Evolutionary conservation across 2,113 vertebrate genomes (phyloP).

Genomic region (Panthera leo): DNA sequence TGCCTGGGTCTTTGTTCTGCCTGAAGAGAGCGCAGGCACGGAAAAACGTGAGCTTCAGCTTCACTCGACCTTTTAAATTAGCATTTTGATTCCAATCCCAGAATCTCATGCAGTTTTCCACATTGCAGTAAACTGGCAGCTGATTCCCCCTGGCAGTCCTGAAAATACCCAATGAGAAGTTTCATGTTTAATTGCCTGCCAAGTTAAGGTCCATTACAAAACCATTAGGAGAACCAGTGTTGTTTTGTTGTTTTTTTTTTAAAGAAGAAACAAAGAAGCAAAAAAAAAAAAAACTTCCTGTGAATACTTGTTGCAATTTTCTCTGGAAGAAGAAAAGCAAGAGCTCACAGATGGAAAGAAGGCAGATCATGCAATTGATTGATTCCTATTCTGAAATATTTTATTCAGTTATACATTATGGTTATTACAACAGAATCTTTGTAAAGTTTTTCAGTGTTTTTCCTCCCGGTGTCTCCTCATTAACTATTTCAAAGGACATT

Average conservation of each 20-base stretch:
- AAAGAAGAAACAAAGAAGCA: background rate
- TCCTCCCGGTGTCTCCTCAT: background rate
- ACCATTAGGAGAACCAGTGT: background rate
- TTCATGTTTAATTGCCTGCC: conserved; percentile 44
- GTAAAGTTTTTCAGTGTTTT: background rate
- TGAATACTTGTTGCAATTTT: background rate
- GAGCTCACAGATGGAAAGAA: background rate
- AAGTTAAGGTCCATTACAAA: background rate
- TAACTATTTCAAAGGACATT: background rate
- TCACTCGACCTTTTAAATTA: conserved; percentile 79
- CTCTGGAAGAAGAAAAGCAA: background rate
- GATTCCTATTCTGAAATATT: conserved; percentile 40
- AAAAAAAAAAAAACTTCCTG: background rate
- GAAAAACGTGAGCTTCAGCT: conserved; percentile 50
- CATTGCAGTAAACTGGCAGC: conserved; percentile 67
- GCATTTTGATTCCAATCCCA: conserved; percentile 67
- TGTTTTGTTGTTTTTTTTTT: background rate
- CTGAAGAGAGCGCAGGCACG: background rate
- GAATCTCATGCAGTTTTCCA: conserved; percentile 56
- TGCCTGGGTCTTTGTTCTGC: conserved; percentile 63
- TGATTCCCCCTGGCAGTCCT: conserved; percentile 69
- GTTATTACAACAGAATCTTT: background rate
- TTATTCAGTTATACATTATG: background rate
- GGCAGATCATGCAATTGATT: background rate
- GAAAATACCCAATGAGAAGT: conserved; percentile 78